Conservation (phyloP, 2,113 vertebrate genomes). For the Apteryx owenii region DNA sequence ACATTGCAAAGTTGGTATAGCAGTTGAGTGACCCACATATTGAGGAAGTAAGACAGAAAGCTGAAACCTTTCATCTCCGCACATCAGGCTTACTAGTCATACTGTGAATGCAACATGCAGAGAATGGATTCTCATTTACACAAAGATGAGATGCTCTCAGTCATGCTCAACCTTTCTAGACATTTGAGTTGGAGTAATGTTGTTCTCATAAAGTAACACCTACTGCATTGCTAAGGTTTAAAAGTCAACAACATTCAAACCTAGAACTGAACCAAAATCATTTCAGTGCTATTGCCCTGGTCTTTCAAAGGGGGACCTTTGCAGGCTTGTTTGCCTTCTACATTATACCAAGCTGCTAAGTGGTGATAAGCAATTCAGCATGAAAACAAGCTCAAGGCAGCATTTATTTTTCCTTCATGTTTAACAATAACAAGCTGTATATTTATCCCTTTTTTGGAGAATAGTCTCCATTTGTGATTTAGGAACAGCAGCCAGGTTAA, state of each 20-base stretch:
- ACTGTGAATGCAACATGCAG: rapidly evolving
- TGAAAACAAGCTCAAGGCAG: constrained; percentile 35
- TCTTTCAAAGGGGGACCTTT: neutral
- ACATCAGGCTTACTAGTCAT: neutral
- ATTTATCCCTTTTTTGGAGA: neutral
- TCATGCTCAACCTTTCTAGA: neutral
- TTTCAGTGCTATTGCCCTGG: neutral
- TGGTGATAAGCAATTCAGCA: constrained; percentile 45
- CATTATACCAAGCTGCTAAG: constrained; percentile 27
- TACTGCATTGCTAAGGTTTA: neutral
- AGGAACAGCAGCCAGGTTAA: constrained; percentile 24
- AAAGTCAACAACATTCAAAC: neutral
- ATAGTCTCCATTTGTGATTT: neutral
- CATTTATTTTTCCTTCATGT: constrained; percentile 22
- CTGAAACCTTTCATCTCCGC: neutral
- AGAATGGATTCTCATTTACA: neutral
- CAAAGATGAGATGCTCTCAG: neutral
- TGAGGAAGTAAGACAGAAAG: rapidly evolving
- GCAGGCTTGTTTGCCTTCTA: neutral
- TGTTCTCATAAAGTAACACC: neutral
- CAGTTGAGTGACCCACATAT: rapidly evolving
- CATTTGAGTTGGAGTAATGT: no score
- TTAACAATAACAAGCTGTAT: neutral
- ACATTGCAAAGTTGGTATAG: rapidly evolving
- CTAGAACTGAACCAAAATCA: neutral